Evolutionary conservation across 2,888 invertebrate species (phyloP).

Genomic region (Plebejus anna): DNA sequence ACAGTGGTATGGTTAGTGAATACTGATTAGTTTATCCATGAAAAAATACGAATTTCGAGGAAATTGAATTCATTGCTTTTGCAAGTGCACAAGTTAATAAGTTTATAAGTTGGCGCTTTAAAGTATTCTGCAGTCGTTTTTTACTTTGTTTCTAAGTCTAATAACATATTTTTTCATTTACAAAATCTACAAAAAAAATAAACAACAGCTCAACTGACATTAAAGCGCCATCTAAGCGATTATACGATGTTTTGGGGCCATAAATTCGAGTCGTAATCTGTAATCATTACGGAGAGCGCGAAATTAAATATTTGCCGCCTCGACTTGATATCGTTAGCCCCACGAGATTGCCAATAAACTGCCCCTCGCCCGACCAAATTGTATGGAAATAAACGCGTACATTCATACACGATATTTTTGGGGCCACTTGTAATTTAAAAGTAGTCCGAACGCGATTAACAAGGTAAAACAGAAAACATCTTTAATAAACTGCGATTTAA

Average conservation of each 20-base stretch:
- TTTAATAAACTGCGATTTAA: no score
- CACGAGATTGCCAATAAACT: constrained; percentile 73
- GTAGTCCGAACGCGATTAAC: background rate
- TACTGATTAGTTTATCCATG: no score
- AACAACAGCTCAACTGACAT: background rate
- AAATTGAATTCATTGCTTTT: no score
- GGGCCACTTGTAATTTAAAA: background rate
- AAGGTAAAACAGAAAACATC: background rate
- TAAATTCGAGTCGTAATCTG: constrained; percentile 28
- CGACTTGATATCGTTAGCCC: constrained; percentile 73
- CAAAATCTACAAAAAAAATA: background rate
- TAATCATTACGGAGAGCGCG: constrained; percentile 41
- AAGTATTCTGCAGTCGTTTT: no score
- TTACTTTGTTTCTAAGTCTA: no score
- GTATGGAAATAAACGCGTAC: constrained; percentile 12
- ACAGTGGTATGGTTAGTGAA: no score
- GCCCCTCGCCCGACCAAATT: constrained; percentile 32
- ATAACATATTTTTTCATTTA: no score
- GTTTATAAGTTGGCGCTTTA: no score
- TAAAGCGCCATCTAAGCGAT: constrained; percentile 4
- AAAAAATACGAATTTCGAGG: no score
- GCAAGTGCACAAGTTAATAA: no score
- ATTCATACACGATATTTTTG: constrained; percentile 2
- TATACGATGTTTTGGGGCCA: background rate
- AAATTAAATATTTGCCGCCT: constrained; percentile 69